Base-by-base conservation (phyloP, 2,797 vertebrate species). In the Melanotaenia nigrans region DNA sequence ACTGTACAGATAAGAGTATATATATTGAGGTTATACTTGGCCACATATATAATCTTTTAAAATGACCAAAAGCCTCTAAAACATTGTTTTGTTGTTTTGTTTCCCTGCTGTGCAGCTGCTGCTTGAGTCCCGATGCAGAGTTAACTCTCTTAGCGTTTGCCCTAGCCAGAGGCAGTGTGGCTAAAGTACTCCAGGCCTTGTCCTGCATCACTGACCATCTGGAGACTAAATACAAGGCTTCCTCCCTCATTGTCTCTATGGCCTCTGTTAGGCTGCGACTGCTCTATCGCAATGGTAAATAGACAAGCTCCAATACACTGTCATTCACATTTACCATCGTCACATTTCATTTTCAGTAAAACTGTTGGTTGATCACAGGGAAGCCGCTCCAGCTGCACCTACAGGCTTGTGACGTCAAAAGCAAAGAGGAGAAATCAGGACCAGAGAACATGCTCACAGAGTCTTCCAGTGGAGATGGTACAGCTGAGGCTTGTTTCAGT, bases 381-480 rank as follows among this genome's bases (percentile, higher is more conserved):
- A 97, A 96, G 57, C 92, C 95, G 10, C 93, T 99, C 22, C 95
- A 95, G 72, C 87, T 99, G 36, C 96, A 94, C 77, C 86, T 99
- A 61, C 96, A 98, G 83, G 98, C 98, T 0, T 99, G 97, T 88
- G 97, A 99, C 73, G 97, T 98, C 9, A 99, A 99, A 89, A 96
- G 97, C 47, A 98, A 99, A 87, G 98, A 98, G 82, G 97, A 99
- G 75, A 98, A 98, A 79, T 98, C 97, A 0, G 98, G 97, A 36
- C 97, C 98, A 4, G 97, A 99, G 92, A 99, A 96, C 90, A 95
- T 99, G 86, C 94, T 99, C 8, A 89, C 92, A 4, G 96, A 99
- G 42, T 94, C 96, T 0, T 94, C 95, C 91, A 96, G 95, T 4
- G 97, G 97, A 68, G 97, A 99, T 3, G 98, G 98, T 99, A 94